Evolutionary conservation across 2,113 vertebrate genomes (phyloP).

Genomic region (Ariopsis seemanni): DNA sequence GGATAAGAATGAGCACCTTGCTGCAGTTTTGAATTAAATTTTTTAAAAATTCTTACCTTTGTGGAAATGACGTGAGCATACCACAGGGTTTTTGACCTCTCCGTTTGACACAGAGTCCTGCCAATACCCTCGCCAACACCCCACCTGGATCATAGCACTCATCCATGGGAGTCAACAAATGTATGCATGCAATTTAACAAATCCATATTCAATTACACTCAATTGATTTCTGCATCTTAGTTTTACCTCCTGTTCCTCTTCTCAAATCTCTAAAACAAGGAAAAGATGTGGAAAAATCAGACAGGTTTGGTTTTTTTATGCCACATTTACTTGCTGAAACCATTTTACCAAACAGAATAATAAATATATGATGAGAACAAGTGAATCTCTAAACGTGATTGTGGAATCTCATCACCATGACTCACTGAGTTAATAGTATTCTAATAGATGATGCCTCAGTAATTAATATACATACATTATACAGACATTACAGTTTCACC

Average conservation of each 20-base stretch:
- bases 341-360: constrained; percentile 33
- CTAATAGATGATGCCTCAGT: constrained; percentile 29
- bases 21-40: too few species aligned
- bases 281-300: not conserved
- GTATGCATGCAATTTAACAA: not conserved
- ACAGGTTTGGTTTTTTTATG: not conserved
- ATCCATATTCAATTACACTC: not conserved
- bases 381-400: constrained; percentile 17
- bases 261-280: not conserved
- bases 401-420: constrained; percentile 22
- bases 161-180: not conserved
- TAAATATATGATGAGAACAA: constrained; percentile 33
- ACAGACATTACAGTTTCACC: constrained; percentile 26
- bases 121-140: too few species aligned
- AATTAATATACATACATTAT: constrained; percentile 42
- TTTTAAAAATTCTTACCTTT: too few species aligned
- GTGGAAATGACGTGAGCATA: too few species aligned
- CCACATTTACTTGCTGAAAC: constrained; percentile 38
- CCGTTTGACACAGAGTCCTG: too few species aligned
- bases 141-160: too few species aligned
- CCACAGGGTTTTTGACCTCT: too few species aligned
- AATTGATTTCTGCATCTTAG: not conserved
- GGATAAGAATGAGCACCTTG: too few species aligned
- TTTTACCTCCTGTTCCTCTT: not conserved
- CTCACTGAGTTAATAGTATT: constrained; percentile 31